Conservation (phyloP, 2,113 vertebrate species). For the Malurus cyaneus region DNA sequence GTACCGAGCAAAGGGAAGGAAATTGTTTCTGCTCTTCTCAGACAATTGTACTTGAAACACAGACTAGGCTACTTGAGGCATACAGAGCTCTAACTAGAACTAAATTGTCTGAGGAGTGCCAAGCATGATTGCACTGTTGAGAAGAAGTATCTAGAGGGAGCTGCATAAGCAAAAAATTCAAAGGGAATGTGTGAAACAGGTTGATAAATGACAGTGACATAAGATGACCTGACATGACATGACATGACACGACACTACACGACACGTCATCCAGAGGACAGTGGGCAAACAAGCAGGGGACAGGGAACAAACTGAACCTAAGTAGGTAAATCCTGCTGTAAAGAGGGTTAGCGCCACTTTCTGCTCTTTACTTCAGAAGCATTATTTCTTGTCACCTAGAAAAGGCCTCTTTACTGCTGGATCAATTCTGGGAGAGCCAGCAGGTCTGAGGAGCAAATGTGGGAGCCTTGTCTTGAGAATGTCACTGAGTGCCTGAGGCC, state of each 20-base stretch:
- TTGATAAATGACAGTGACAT: not conserved
- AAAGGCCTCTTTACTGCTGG: not conserved
- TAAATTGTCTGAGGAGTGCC: not conserved
- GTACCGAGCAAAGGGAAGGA: not conserved
- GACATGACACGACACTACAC: not conserved
- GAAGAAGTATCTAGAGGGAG: not conserved
- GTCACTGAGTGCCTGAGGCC: not conserved
- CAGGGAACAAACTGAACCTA: not conserved
- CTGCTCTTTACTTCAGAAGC: not conserved
- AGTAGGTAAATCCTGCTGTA: rapidly evolving
- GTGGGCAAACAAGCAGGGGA: not conserved
- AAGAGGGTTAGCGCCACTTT: rapidly evolving
- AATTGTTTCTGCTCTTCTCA: not conserved
- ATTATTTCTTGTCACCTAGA: not conserved
- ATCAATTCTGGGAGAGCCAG: not conserved
- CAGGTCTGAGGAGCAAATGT: rapidly evolving
- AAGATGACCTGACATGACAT: not conserved
- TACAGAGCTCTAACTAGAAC: not conserved
- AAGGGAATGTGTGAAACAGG: not conserved
- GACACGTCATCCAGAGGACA: not conserved
- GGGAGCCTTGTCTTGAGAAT: rapidly evolving
- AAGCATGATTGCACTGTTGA: not conserved
- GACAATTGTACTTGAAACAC: not conserved
- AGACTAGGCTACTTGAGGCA: not conserved
- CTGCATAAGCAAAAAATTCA: not conserved